phyloP scores from a whole-genome alignment of 1,140 invertebrate genomes.

The Papilio polyxenes region DNA sequence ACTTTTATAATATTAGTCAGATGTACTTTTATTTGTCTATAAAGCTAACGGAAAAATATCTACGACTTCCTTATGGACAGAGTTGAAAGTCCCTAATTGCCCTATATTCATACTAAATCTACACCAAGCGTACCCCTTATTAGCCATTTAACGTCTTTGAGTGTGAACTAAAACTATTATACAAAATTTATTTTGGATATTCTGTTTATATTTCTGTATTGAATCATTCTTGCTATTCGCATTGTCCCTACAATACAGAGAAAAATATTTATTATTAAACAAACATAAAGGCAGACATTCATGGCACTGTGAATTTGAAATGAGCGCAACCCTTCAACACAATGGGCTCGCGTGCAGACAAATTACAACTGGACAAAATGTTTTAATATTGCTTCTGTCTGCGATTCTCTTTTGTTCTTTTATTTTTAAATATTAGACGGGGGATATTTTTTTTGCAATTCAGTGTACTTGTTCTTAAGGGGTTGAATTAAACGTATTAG shows the following conservation, averaged over 20 bases:
- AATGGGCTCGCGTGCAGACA: conserved; percentile 3
- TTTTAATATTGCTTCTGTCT: conserved; percentile 25
- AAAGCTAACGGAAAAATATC: too few relatives aligned
- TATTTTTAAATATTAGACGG: neutral
- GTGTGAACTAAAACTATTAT: too few relatives aligned
- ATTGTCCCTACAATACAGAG: neutral
- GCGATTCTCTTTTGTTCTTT: neutral
- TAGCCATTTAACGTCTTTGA: too few relatives aligned
- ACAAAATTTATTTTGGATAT: too few relatives aligned
- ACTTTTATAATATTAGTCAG: too few relatives aligned
- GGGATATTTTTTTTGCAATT: neutral
- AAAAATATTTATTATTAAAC: neutral
- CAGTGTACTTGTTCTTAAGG: neutral
- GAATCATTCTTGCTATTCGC: neutral
- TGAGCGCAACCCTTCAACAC: conserved; percentile 17
- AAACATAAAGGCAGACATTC: conserved; percentile 25
- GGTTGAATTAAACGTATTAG: neutral
- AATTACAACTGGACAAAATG: conserved; percentile 25
- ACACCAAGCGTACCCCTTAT: too few relatives aligned
- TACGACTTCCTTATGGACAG: too few relatives aligned
- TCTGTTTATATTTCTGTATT: neutral
- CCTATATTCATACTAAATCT: too few relatives aligned
- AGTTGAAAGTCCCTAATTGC: too few relatives aligned
- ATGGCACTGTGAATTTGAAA: neutral
- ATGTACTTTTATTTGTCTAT: too few relatives aligned